Percentiles rank a stretch among this genome's conserved stretches.
These are phyloP conservation scores for Myotis brandtii DNA, from an alignment of 2,113 vertebrate genomes.

Conservation along the genomic window DNA sequence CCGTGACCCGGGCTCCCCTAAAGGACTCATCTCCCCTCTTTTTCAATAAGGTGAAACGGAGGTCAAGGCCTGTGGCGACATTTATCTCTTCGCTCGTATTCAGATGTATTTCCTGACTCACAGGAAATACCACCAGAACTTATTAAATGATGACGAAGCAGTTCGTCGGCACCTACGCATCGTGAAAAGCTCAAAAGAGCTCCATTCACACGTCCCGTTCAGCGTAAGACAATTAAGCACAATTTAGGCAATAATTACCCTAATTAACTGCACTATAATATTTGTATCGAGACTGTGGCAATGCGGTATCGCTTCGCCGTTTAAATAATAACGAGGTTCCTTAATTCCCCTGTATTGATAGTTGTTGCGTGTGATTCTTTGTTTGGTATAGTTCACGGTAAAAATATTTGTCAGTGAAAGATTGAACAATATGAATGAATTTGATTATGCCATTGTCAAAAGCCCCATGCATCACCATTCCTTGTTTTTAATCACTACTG, in stretches of 20 bases:
- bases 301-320: constrained; percentile 84
- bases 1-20: constrained; percentile 70
- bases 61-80: constrained; percentile 84
- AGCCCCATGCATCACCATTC: constrained; percentile 96
- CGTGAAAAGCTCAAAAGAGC: constrained; percentile 78
- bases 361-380: constrained; percentile 87
- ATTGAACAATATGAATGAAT: constrained; percentile 99
- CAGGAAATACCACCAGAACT: constrained; percentile 83
- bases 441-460: constrained; percentile 98
- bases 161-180: constrained; percentile 57
- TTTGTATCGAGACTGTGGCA: constrained; percentile 88
- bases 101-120: constrained; percentile 80
- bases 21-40: constrained; percentile 85
- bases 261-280: constrained; percentile 89
- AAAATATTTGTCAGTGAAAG: constrained; percentile 92
- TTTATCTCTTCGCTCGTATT: constrained; percentile 82
- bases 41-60: constrained; percentile 90
- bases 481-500: constrained; percentile 99
- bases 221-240: constrained; percentile 89
- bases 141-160: constrained; percentile 82
- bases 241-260: constrained; percentile 90
- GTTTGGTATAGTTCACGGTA: constrained; percentile 92
- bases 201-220: constrained; percentile 84
- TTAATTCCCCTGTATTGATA: constrained; percentile 88
- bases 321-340: constrained; percentile 86